Base-by-base conservation (phyloP, 2,113 vertebrate species). In the Monopterus albus region DNA sequence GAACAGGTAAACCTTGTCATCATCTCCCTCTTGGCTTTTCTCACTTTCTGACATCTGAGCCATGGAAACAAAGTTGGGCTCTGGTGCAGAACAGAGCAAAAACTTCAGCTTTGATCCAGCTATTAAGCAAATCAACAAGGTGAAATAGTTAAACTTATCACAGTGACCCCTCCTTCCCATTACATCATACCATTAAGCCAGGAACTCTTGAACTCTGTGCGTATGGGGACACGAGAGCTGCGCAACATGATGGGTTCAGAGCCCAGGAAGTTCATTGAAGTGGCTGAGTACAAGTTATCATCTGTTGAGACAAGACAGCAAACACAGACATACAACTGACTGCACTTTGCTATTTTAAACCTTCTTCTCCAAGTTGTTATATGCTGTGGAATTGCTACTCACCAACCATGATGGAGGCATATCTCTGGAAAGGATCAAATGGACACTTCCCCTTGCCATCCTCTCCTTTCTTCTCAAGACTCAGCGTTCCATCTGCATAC, bases 1-100 rank as follows among this genome's bases (percentile, higher is more conserved):
- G 91, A 96, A 96, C 50, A 96, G 67, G 81, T 95, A 95, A 20
- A 96, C 83, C 78, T 95, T 95, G 68, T 95, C 95, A 33, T 94
- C 93, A 5, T 94, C 91, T 25, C 91, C 92, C 0, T 43, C 18
- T 11, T 58, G 20, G 35, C 78, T 92, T 14, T 57, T 49, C 6
- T 86, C 5, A 42, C 93, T 92, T 72, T 95, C 92, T 26, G 53
- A 84, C 28, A 95, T 87, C 28, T 92, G 66, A 43, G 86, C 89
- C 93, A 95, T 92, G 68, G 87, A 89, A 25, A 95, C 81, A 83
- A 96, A 96, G 55, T 52, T 90, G 57, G 95, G 95, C 36, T 96
- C 95, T 96, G 85, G 25, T 0, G 51, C 1, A 43, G 6, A 25
- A 21, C 67, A 12, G 78, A 23, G 9, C 38, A 17, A 53, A 46